Percentiles rank a stretch among this genome's conserved stretches.
Conservation (phyloP, 1,140 invertebrate genomes). For the Trichonephila clavipes region DNA sequence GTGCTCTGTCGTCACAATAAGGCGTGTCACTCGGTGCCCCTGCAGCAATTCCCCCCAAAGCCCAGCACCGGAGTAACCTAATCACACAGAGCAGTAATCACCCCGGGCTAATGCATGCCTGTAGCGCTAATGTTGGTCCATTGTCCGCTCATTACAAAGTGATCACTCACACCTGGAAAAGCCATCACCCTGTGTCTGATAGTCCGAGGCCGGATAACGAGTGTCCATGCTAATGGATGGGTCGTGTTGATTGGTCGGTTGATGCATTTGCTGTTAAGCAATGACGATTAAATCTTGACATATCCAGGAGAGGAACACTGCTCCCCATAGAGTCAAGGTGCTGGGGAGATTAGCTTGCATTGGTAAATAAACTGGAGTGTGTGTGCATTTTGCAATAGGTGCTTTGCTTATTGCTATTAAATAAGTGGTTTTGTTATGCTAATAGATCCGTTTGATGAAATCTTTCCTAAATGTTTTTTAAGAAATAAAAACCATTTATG, state of each 20-base stretch:
- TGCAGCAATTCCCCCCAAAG: not conserved
- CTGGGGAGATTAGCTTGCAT: not conserved
- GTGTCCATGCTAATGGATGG: conserved; percentile 34
- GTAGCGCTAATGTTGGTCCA: conserved; percentile 40
- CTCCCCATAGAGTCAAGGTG: too few relatives aligned
- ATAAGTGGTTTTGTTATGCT: too few relatives aligned
- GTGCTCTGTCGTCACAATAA: too few relatives aligned
- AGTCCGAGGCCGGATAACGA: conserved; percentile 29
- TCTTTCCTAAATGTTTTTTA: too few relatives aligned
- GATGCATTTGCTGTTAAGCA: conserved; percentile 15
- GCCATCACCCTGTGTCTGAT: conserved; percentile 56
- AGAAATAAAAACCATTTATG: too few relatives aligned
- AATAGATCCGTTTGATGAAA: too few relatives aligned
- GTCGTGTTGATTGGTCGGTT: conserved; percentile 21
- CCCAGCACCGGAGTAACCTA: not conserved
- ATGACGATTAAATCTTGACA: conserved; percentile 47
- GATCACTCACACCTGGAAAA: conserved; percentile 68
- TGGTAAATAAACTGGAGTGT: not conserved
- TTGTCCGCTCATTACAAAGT: conserved; percentile 66
- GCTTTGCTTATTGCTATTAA: too few relatives aligned
- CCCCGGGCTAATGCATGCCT: conserved; percentile 44
- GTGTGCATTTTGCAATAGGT: too few relatives aligned
- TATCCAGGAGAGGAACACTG: not conserved
- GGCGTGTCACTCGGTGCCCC: not conserved
- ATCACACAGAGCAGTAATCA: conserved; percentile 56